These are phyloP conservation scores for Brachirus orientalis DNA, from an alignment of 2,113 vertebrate species.

Conservation along the genomic window DNA sequence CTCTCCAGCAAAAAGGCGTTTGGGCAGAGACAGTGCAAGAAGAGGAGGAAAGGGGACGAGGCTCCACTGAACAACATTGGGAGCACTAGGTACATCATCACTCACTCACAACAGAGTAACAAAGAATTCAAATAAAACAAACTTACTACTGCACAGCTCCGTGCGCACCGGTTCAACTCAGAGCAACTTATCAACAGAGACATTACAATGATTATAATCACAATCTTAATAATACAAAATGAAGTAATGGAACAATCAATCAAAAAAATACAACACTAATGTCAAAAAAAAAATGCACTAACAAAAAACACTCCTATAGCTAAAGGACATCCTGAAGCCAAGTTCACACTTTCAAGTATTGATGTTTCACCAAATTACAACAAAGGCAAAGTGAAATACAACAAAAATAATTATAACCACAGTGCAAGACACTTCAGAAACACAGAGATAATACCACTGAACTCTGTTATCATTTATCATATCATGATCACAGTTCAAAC, in stretches of 20 bases:
- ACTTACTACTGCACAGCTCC: conserved; percentile 42
- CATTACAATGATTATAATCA: conserved; percentile 50
- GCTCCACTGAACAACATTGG: conserved; percentile 51
- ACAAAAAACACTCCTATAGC: conserved; percentile 38
- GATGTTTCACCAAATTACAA: conserved; percentile 59
- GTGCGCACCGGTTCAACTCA: conserved; percentile 38
- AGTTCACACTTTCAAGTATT: conserved; percentile 83
- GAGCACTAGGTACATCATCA: conserved; percentile 49
- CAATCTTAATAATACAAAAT: conserved; percentile 58
- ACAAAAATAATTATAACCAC: conserved; percentile 26
- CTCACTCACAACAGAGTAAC: conserved; percentile 53
- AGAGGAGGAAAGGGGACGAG: conserved; percentile 44
- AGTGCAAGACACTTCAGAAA: conserved; percentile 38
- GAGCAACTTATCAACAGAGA: no score
- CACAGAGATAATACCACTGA: conserved; percentile 40
- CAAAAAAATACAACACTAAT: conserved; percentile 56
- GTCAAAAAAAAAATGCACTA: conserved; percentile 59
- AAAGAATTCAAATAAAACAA: conserved; percentile 18
- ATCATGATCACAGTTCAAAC: conserved; percentile 31
- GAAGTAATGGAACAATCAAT: conserved; percentile 51
- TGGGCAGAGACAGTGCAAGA: conserved; percentile 77
- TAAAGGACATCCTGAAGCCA: conserved; percentile 58
- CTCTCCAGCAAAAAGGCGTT: conserved; percentile 72
- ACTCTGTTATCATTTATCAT: conserved; percentile 31
- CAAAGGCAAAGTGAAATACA: conserved; percentile 63